Percentiles rank a stretch among this genome's conserved stretches.
These are phyloP conservation scores for Pygoscelis antarcticus DNA, from an alignment of 2,113 vertebrate genomes.

Conservation along the genomic window DNA sequence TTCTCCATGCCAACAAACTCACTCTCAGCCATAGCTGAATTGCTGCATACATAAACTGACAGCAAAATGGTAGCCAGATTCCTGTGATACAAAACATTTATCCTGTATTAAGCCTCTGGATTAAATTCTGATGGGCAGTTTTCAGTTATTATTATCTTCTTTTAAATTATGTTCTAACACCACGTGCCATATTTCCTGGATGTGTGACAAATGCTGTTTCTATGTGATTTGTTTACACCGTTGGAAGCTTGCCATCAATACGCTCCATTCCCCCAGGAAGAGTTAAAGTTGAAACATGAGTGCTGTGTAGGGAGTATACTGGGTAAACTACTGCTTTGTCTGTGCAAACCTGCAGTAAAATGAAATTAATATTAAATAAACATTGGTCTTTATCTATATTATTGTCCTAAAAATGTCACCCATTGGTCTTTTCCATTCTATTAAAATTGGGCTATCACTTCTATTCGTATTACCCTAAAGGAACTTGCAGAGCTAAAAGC, in stretches of 20 bases:
- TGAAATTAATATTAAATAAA: background rate
- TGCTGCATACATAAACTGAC: background rate
- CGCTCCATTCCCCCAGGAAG: background rate
- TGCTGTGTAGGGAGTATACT: background rate
- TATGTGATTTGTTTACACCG: background rate
- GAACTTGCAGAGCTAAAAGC: background rate
- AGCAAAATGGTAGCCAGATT: background rate
- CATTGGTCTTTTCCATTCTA: background rate
- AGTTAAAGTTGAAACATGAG: background rate
- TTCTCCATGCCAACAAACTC: background rate
- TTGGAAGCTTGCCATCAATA: background rate
- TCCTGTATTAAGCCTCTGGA: background rate
- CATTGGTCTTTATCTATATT: background rate
- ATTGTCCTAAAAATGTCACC: background rate
- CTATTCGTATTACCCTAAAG: background rate
- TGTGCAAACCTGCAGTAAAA: background rate
- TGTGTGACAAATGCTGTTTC: background rate
- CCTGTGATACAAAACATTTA: background rate
- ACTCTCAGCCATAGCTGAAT: background rate
- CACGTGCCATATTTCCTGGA: background rate
- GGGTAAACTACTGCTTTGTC: background rate
- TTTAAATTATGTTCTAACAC: background rate
- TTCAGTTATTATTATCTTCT: background rate
- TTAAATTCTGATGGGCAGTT: background rate
- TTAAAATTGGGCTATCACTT: background rate